Conservation (phyloP, 2,888 invertebrate genomes). For the Acheta domesticus region DNA sequence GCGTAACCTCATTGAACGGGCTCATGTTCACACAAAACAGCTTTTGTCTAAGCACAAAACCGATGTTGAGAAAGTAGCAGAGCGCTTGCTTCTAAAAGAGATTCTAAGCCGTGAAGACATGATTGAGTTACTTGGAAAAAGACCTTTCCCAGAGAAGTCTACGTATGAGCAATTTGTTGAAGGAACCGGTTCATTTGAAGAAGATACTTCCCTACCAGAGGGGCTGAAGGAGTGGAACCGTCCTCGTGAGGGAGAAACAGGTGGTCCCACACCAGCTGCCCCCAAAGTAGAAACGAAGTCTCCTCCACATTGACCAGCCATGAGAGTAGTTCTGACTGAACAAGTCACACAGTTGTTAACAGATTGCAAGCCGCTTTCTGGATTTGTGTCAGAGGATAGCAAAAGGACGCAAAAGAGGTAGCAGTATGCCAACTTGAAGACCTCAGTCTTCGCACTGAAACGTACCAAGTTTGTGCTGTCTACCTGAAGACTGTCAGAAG, state of each 20-base stretch:
- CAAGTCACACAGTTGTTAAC: too few species aligned
- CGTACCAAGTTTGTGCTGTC: too few species aligned
- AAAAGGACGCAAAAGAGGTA: too few species aligned
- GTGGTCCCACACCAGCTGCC: background rate
- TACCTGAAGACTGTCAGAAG: too few species aligned
- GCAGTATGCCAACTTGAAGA: too few species aligned
- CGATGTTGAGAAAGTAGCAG: slow-evolving; percentile 72
- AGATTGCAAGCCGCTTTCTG: too few species aligned
- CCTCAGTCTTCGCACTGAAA: too few species aligned
- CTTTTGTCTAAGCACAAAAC: slow-evolving; percentile 76
- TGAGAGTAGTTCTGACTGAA: too few species aligned
- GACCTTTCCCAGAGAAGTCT: slow-evolving; percentile 98
- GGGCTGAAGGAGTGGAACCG: slow-evolving; percentile 96
- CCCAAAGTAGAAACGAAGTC: background rate
- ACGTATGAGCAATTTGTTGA: slow-evolving; percentile 99
- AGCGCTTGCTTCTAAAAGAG: slow-evolving; percentile 57
- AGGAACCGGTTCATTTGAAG: slow-evolving; percentile 95
- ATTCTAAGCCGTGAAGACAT: slow-evolving; percentile 94
- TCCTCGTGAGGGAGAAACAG: slow-evolving; percentile 32
- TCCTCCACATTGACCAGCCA: background rate
- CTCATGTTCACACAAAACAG: slow-evolving; percentile 75
- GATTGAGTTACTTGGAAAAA: slow-evolving; percentile 88
- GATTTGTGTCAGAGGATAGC: too few species aligned
- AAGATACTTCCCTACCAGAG: slow-evolving; percentile 90
- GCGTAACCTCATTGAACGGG: slow-evolving; percentile 66